phyloP scores from a whole-genome alignment of 2,797 vertebrate genomes.

The Tiaroga cobitis region DNA sequence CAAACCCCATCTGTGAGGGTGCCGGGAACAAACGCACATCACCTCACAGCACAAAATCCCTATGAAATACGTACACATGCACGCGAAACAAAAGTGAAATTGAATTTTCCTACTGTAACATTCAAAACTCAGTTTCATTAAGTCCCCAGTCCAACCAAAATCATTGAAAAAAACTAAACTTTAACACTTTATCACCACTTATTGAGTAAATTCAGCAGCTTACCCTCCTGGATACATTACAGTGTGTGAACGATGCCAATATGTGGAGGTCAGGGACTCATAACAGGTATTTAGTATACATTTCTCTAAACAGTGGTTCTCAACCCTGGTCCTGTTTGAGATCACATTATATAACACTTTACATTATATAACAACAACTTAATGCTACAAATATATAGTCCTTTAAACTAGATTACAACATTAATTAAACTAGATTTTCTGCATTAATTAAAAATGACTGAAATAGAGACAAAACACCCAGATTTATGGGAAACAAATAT shows the following conservation, averaged over 20 bases:
- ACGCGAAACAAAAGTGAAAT: neutral
- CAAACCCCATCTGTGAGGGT: conserved; percentile 17
- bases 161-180: neutral
- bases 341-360: neutral
- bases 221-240: neutral
- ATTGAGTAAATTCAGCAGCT: neutral
- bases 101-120: neutral
- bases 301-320: neutral
- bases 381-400: neutral
- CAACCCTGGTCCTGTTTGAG: neutral
- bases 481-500: neutral
- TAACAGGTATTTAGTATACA: neutral
- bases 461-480: neutral
- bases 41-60: neutral
- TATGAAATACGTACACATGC: neutral
- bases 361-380: neutral
- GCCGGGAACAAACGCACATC: neutral
- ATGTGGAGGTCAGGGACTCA: neutral
- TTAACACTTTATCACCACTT: neutral
- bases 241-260: neutral
- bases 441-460: neutral
- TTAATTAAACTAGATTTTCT: neutral
- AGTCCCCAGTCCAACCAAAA: neutral
- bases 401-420: neutral
- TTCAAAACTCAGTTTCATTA: neutral